A percentile compares a stretch with the other conserved stretches of the same genome.
These are phyloP conservation scores for Epinephelus moara DNA, from an alignment of 2,113 vertebrate genomes.

Conservation along the genomic window DNA sequence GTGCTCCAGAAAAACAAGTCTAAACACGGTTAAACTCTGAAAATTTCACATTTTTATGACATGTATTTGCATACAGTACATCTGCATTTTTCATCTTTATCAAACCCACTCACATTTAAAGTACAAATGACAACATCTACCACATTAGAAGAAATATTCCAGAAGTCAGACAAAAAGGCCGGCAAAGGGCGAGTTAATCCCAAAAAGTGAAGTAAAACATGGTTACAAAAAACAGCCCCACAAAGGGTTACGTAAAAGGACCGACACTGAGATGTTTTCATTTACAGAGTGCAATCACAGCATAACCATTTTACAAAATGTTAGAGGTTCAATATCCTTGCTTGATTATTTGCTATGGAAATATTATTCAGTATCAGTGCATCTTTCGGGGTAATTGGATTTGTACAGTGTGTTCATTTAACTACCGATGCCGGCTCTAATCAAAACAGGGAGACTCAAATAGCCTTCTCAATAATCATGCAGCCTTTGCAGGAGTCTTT, in stretches of 20 bases:
- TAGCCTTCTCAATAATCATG: conserved; percentile 5
- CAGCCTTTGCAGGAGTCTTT: conserved; percentile 1
- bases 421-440: conserved; percentile 5
- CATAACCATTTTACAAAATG: conserved; percentile 30
- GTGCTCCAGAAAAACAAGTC: conserved; percentile 21
- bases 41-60: conserved; percentile 39
- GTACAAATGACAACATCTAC: conserved; percentile 57
- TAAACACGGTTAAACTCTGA: conserved; percentile 16
- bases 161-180: conserved; percentile 19
- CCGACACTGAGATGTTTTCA: conserved; percentile 37
- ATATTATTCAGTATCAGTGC: conserved; percentile 44
- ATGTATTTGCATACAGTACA: conserved; percentile 60
- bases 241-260: conserved; percentile 22
- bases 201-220: conserved; percentile 40
- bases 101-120: conserved; percentile 48
- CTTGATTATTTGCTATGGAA: conserved; percentile 41
- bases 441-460: conserved; percentile 1
- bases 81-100: conserved; percentile 48
- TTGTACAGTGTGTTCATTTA: conserved; percentile 48
- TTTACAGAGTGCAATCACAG: conserved; percentile 59
- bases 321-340: conserved; percentile 21
- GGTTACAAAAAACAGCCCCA: conserved; percentile 35
- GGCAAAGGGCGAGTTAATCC: conserved; percentile 13
- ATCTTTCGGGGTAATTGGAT: conserved; percentile 39
- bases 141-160: conserved; percentile 44